These are phyloP conservation scores for Diadema setosum DNA, from an alignment of 35 echinoderm and acorn worm genomes.

Conservation along the genomic window DNA sequence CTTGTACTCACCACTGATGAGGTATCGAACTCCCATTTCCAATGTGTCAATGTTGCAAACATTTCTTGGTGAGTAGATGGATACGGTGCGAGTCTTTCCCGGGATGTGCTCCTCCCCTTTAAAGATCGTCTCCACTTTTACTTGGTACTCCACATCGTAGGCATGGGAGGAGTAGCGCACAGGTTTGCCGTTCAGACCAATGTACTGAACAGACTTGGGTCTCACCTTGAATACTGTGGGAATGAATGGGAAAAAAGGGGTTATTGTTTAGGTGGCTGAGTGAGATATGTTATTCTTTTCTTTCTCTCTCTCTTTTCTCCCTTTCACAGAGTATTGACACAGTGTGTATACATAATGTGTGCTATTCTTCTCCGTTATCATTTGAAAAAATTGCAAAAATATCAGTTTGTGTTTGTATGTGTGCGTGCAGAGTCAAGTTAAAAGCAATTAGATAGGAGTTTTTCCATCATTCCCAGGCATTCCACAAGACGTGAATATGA, in stretches of 20 bases:
- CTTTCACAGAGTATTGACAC: no score
- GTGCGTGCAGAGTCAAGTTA: no score
- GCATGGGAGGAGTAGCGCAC: background rate
- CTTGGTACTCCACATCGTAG: background rate
- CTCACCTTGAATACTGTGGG: background rate
- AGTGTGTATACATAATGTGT: no score
- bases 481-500: no score
- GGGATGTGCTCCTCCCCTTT: background rate
- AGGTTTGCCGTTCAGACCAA: background rate
- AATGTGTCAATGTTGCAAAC: constrained; percentile 1
- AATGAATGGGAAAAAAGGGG: background rate
- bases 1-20: background rate
- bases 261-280: background rate
- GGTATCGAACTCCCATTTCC: constrained; percentile 3
- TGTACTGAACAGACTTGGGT: background rate
- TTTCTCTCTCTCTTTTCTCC: no score
- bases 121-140: background rate
- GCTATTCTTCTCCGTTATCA: no score
- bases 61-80: constrained; percentile 5
- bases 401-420: no score
- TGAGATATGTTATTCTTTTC: background rate
- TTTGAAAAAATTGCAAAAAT: no score
- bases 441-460: no score
- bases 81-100: background rate
- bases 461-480: no score